phyloP scores from a whole-genome alignment of 2,888 invertebrate genomes.

The Theretra japonica region DNA sequence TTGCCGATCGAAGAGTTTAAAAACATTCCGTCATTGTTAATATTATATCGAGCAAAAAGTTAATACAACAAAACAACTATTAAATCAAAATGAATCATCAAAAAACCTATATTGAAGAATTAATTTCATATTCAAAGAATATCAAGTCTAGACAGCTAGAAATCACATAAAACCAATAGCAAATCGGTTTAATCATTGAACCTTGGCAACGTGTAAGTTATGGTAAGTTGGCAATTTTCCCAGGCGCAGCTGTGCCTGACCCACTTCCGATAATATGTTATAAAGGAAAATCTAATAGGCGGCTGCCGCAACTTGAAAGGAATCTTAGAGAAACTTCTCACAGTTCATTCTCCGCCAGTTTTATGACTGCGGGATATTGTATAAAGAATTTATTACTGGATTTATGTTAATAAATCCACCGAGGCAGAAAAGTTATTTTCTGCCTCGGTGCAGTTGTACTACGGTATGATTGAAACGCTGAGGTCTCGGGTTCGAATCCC shows the following conservation, averaged over 20 bases:
- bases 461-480: no score
- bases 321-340: constrained; percentile 4
- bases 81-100: no score
- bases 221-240: constrained; percentile 54
- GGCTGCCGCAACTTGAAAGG: constrained; percentile 30
- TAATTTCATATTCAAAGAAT: not conserved
- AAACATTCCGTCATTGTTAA: no score
- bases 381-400: not conserved
- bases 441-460: no score
- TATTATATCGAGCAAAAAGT: no score
- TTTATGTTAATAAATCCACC: no score
- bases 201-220: constrained; percentile 48
- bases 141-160: constrained; percentile 1
- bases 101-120: no score
- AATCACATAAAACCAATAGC: not conserved
- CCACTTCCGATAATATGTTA: constrained; percentile 42
- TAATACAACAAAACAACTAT: no score
- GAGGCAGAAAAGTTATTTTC: no score
- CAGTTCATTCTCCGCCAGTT: not conserved
- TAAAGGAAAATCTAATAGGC: constrained; percentile 23
- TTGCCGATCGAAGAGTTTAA: no score
- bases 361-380: not conserved
- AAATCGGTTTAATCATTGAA: constrained; percentile 39
- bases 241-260: constrained; percentile 41
- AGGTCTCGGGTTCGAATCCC: no score